These are phyloP conservation scores for Isurus oxyrinchus DNA, from an alignment of 2,113 vertebrate species.

Conservation along the genomic window DNA sequence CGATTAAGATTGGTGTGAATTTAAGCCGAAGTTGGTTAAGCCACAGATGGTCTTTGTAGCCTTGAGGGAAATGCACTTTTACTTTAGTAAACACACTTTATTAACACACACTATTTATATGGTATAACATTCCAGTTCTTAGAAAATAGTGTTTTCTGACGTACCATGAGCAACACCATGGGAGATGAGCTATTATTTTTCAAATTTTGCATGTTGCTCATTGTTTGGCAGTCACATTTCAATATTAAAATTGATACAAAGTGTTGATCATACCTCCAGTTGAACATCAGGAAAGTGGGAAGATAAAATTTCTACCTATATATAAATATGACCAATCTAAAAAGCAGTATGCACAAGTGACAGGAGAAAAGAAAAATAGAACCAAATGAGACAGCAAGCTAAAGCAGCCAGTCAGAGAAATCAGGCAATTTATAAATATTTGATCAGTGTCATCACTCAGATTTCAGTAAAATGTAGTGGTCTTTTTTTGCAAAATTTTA, in stretches of 20 bases:
- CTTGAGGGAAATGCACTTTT: neutral
- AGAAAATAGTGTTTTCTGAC: neutral
- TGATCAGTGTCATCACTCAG: neutral
- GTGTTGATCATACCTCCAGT: neutral
- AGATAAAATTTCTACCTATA: no score
- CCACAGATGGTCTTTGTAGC: neutral
- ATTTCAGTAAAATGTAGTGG: neutral
- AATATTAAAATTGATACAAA: neutral
- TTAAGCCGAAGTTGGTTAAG: neutral
- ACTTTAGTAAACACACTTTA: neutral
- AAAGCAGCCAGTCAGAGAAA: neutral
- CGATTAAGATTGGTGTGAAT: neutral
- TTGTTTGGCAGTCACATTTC: neutral
- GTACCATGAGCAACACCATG: neutral
- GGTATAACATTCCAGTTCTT: neutral
- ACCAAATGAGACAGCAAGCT: neutral
- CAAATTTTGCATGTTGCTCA: neutral
- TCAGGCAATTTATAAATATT: neutral
- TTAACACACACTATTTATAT: neutral
- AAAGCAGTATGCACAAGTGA: no score
- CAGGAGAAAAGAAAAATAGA: neutral
- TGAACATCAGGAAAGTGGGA: neutral
- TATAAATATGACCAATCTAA: no score
- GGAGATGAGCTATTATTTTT: neutral
- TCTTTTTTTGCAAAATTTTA: neutral